These are phyloP conservation scores for Parauchenoglanis ngamensis DNA, from an alignment of 2,797 vertebrate genomes.

Conservation along the genomic window DNA sequence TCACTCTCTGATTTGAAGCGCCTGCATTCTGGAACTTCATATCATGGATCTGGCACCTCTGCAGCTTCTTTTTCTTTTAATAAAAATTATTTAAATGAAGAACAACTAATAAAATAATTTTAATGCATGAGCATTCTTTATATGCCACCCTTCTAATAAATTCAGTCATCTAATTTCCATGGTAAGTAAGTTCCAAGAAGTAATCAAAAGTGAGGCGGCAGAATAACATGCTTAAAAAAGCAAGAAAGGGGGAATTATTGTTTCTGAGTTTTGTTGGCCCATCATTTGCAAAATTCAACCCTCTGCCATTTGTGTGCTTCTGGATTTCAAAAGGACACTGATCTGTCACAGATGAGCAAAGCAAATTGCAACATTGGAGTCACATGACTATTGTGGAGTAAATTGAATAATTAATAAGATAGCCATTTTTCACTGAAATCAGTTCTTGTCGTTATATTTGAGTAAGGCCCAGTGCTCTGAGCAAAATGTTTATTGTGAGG, in stretches of 20 bases:
- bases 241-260: neutral
- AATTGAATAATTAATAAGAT: neutral
- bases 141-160: neutral
- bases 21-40: neutral
- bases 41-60: neutral
- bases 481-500: neutral
- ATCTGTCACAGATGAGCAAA: neutral
- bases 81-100: neutral
- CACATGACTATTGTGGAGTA: neutral
- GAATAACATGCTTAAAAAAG: neutral
- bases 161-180: neutral
- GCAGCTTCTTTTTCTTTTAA: neutral
- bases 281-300: neutral
- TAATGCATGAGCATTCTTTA: neutral
- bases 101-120: neutral
- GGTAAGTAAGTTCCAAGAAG: neutral
- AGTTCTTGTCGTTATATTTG: neutral
- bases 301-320: neutral
- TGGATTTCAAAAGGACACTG: neutral
- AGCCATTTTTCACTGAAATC: neutral
- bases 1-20: neutral
- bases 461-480: neutral
- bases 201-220: neutral
- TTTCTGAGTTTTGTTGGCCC: neutral
- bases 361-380: neutral